These are phyloP conservation scores for Gorsachius magnificus DNA, from an alignment of 2,797 vertebrate species.

Conservation along the genomic window DNA sequence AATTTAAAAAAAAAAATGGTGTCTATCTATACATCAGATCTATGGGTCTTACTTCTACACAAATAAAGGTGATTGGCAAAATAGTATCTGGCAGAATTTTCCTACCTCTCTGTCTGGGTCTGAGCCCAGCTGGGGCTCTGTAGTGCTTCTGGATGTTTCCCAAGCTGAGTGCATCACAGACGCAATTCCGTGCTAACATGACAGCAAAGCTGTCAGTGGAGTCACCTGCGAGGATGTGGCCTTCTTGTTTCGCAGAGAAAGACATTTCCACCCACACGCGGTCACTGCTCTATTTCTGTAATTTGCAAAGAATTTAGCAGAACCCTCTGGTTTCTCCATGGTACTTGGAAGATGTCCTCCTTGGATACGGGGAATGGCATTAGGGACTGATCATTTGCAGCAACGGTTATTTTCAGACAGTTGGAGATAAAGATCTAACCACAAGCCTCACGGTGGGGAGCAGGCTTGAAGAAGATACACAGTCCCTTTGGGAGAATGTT, in stretches of 20 bases:
- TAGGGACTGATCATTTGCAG: background rate
- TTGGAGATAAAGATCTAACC: slow-evolving; percentile 13
- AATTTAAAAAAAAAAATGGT: too few relatives aligned
- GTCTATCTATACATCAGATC: background rate
- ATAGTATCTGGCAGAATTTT: background rate
- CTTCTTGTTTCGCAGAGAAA: background rate
- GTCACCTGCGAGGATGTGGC: background rate
- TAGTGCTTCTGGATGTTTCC: background rate
- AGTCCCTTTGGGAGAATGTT: background rate
- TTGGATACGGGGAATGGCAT: accelerated
- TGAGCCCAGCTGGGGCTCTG: background rate
- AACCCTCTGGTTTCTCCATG: background rate
- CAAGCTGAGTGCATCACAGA: background rate
- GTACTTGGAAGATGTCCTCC: background rate
- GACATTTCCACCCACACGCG: background rate
- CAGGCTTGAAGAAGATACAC: background rate
- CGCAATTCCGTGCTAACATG: background rate
- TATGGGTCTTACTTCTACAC: background rate
- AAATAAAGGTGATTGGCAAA: background rate
- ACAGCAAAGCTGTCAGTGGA: background rate
- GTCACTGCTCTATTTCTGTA: background rate
- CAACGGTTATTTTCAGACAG: background rate
- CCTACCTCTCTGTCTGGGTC: background rate
- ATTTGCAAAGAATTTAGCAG: background rate
- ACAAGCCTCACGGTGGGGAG: background rate